Evolutionary conservation across 92 coral and sea anemone genomes (phyloP).

Genomic region (Porites lobata): DNA sequence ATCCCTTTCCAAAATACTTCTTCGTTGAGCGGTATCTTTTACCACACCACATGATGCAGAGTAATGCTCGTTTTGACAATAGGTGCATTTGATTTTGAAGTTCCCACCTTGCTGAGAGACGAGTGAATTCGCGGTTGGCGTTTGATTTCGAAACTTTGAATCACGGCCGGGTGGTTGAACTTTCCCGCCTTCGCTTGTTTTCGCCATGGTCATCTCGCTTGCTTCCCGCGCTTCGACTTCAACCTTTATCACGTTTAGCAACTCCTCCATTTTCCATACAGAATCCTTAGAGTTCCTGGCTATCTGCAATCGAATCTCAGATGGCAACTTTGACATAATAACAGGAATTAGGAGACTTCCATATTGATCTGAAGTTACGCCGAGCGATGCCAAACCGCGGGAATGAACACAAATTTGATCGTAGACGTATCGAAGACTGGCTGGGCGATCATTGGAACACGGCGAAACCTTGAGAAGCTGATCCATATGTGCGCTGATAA

Average conservation of each 20-base stretch:
- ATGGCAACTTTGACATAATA: conserved; percentile 51
- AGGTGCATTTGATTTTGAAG: conserved; percentile 24
- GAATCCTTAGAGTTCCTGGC: conserved; percentile 47
- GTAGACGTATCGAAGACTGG: too few relatives aligned
- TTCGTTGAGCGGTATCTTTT: conserved; percentile 19
- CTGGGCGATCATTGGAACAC: conserved; percentile 15
- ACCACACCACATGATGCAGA: conserved; percentile 23
- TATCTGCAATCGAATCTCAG: conserved; percentile 46
- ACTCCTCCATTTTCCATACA: conserved; percentile 59
- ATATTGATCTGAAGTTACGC: conserved; percentile 47
- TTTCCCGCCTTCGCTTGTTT: not conserved
- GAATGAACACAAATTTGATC: conserved; percentile 56
- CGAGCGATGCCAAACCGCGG: conserved; percentile 48
- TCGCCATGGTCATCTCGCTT: conserved; percentile 30
- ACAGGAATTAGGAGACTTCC: conserved; percentile 64
- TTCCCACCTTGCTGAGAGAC: not conserved
- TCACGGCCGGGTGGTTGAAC: conserved; percentile 2
- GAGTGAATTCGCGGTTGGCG: not conserved
- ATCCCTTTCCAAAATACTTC: conserved; percentile 38
- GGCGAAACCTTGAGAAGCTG: conserved; percentile 59
- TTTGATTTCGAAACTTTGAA: not conserved
- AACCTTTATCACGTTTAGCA: conserved; percentile 45
- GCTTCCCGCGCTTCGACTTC: conserved; percentile 58
- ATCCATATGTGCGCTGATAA: conserved; percentile 73
- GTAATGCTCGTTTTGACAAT: conserved; percentile 14